Base-by-base conservation (phyloP, 2,797 vertebrate species). In the Graptemys geographica region DNA sequence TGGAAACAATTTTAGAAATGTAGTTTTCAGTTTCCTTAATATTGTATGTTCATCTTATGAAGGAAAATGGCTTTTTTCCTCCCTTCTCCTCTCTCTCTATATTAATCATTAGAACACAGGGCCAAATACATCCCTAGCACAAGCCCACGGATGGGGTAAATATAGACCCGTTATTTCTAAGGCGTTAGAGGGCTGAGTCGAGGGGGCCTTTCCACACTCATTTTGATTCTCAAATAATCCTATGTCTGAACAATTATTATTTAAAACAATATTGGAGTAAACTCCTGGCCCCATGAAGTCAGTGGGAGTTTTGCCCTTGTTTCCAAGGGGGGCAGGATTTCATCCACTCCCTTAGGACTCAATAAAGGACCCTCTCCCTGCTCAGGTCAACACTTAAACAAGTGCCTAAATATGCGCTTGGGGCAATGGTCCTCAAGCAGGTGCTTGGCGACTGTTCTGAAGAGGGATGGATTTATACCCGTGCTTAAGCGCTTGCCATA, bases 1-100 rank as follows among this genome's bases (percentile, higher is more conserved):
- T 98, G 93, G 98, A 98, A 98, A 98, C 98, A 98, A 97, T 98
- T 98, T 98, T 97, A 98, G 97, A 98, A 98, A 98, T 97, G 97
- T 95, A 97, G 97, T 98, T 98, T 98, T 98, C 92, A 84, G 94
- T 98, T 98, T 98, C 96, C 97, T 98, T 98, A 98, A 98, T 98
- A 97, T 97, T 91, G 56, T 93, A 96, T 91, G 87, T 95, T 96
- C 84, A 86, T 85, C 33, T 97, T 96, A 92, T 27, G 4, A 96
- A 94, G 94, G 90, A 81, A 95, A 97, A 95, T 84, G 83, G 7
- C 9, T 96, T 85, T 85, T 90, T 57, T 1, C 51, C 93, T 31
- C 62, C 21, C 79, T 88, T 83, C 88, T 95, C 59, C 41, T 19
- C 62, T 94, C 18, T 19, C 8, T 62, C 33, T 31, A 56, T 85